Evolutionary conservation across 2,113 vertebrate species (phyloP).

Genomic region (Lophochroa leadbeateri): DNA sequence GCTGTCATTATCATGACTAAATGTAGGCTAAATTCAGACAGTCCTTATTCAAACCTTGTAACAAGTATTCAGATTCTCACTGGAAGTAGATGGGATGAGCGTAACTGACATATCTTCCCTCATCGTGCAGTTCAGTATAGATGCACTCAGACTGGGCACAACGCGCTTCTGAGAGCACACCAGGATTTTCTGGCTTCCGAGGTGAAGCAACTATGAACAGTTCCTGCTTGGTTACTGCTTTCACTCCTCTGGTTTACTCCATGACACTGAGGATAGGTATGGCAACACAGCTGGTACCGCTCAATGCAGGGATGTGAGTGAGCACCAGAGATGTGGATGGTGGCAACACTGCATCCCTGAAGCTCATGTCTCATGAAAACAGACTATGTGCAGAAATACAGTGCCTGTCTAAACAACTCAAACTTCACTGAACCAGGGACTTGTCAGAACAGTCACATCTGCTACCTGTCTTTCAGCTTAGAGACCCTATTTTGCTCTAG

Average conservation of each 20-base stretch:
- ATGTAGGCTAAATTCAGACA: neutral
- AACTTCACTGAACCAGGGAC: neutral
- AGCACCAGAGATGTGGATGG: neutral
- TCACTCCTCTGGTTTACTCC: neutral
- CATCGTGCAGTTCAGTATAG: neutral
- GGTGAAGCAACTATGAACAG: neutral
- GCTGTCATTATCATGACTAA: slow-evolving; percentile 19
- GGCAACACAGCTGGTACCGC: neutral
- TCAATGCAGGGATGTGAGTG: neutral
- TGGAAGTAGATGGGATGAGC: neutral
- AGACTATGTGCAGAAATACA: neutral
- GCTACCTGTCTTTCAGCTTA: neutral
- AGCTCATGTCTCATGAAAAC: neutral
- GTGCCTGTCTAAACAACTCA: neutral
- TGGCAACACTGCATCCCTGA: neutral
- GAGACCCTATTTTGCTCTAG: neutral
- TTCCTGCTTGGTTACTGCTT: neutral
- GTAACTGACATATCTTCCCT: neutral
- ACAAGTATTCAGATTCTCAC: neutral
- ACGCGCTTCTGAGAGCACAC: neutral
- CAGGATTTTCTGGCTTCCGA: neutral
- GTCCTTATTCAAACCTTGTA: neutral
- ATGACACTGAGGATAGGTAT: neutral
- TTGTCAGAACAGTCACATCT: neutral
- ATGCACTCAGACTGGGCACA: neutral